Evolutionary conservation across 2,888 invertebrate species (phyloP).

Genomic region (Clitarchus hookeri): DNA sequence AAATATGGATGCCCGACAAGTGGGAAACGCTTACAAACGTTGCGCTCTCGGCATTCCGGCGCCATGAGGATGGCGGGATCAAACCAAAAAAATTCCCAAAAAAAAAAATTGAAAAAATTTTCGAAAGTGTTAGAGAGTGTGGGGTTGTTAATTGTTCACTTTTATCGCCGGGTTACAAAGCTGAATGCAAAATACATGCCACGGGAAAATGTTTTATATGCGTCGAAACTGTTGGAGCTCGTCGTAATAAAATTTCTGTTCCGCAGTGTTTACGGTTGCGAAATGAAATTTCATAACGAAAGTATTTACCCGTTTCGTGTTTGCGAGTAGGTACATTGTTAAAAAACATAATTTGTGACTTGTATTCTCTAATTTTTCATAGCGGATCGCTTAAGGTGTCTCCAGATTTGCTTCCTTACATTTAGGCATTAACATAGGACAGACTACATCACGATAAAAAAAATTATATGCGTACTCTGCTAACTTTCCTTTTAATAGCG

Average conservation of each 20-base stretch:
- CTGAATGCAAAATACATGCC: background rate
- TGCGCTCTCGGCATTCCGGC: background rate
- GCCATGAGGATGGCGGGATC: background rate
- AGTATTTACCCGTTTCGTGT: no score
- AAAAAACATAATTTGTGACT: no score
- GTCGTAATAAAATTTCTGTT: background rate
- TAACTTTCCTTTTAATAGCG: no score
- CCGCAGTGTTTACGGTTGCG: no score
- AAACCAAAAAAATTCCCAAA: background rate
- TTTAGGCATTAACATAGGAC: no score
- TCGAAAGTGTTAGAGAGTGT: background rate
- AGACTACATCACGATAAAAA: no score
- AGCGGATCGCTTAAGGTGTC: no score
- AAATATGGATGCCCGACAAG: background rate
- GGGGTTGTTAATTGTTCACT: conserved; percentile 3
- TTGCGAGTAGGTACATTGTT: no score
- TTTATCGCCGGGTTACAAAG: background rate
- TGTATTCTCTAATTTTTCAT: no score
- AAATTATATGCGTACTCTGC: no score
- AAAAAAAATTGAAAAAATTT: background rate
- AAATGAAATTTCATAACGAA: no score
- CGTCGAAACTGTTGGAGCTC: background rate
- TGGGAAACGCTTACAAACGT: background rate
- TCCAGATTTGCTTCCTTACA: no score
- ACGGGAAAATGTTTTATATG: background rate